Percentiles rank a stretch among this genome's conserved stretches.
These are phyloP conservation scores for Diloba caeruleocephala DNA, from an alignment of 2,888 invertebrate genomes.

Conservation along the genomic window DNA sequence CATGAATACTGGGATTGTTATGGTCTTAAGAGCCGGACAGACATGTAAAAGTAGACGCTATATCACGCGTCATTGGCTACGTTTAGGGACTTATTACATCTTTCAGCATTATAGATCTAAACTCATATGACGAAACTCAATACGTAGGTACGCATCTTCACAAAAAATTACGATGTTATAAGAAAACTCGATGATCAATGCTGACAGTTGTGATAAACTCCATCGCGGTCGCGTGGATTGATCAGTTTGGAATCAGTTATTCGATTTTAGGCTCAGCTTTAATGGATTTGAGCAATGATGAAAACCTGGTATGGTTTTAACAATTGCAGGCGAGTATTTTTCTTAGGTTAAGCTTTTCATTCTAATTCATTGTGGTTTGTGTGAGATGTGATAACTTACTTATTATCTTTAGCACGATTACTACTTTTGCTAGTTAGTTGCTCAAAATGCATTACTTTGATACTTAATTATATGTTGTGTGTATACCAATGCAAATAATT, in stretches of 20 bases:
- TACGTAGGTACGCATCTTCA: too few relatives aligned
- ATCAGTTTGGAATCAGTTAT: too few relatives aligned
- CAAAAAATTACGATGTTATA: too few relatives aligned
- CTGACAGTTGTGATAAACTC: too few relatives aligned
- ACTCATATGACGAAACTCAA: too few relatives aligned
- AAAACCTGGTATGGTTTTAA: conserved; percentile 28
- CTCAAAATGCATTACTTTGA: conserved; percentile 31
- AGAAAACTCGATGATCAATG: too few relatives aligned
- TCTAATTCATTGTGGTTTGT: conserved; percentile 17
- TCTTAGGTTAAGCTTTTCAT: conserved; percentile 36
- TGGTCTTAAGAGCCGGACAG: conserved; percentile 3
- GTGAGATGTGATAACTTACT: conserved; percentile 17
- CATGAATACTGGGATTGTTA: conserved; percentile 2
- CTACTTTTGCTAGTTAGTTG: conserved; percentile 30
- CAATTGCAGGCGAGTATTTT: conserved; percentile 25
- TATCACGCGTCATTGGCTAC: neutral
- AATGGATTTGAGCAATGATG: conserved; percentile 36
- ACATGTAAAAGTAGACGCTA: conserved; percentile 16
- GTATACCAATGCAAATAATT: conserved; percentile 2
- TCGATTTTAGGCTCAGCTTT: conserved; percentile 25
- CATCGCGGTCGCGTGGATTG: too few relatives aligned
- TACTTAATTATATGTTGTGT: conserved; percentile 19
- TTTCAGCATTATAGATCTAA: too few relatives aligned
- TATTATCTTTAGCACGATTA: conserved; percentile 12
- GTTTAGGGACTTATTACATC: too few relatives aligned